Base-by-base conservation (phyloP, 2,797 vertebrate species). In the Chelon labrosus region DNA sequence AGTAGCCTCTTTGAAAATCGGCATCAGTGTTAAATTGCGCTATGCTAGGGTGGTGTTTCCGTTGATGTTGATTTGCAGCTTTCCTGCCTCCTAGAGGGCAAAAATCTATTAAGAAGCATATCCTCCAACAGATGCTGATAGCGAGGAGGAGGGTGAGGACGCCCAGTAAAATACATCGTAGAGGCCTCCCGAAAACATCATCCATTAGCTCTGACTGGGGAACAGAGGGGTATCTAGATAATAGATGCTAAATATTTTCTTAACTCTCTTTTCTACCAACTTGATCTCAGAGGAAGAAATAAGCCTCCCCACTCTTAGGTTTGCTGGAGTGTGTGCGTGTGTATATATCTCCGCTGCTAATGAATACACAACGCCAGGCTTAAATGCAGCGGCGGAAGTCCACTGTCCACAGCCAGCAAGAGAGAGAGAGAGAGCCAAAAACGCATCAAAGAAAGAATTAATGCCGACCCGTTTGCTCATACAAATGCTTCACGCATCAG, bases 401-500 rank as follows among this genome's bases (percentile, higher is more conserved):
- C 57, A 62, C 41, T 20, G 56, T 68, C 65, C 7, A 35, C 31
- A 60, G 51, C 49, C 37, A 25, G n/a, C 39, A 17, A 49, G 13
- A 20, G 56, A 71, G 52, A 67, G 52, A 67, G 58, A 82, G 52
- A 70, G 38, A 27, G 54, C 38, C 50, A 68, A 69, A 65, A 78
- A 74, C 20, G 53, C 41, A 17, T 50, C 61, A 13, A 46, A 72
- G 59, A 71, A 55, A 65, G 70, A 80, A 79, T 73, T 59, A 65
- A 77, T 14, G 13, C 39, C 64, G 44, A 44, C 13, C 71, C 57
- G 65, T 78, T 82, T 76, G 73, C 63, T 82, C 74, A 74, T 61
- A 84, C 57, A 79, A 84, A 85, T 73, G 64, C 38, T 57, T 77
- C 53, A 66, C 72, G 58, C 75, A 77, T 84, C 70, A 70, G 60